Percentiles rank a stretch among this genome's conserved stretches.
phyloP scores from a whole-genome alignment of 2,888 invertebrate species.

The Eumerus sabulonum region DNA sequence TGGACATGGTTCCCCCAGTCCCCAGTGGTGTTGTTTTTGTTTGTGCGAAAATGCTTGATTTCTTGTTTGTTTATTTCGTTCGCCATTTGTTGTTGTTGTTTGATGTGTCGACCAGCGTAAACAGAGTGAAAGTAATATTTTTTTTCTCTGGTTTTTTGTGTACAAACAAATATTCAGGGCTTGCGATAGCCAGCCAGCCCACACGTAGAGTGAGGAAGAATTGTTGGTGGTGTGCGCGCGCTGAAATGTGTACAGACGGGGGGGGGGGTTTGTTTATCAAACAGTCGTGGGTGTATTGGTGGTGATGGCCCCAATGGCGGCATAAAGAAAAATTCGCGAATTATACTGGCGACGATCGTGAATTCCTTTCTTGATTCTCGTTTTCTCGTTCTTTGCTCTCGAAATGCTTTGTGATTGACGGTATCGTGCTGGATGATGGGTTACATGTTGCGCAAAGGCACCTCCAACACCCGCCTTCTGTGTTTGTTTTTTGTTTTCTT shows the following conservation, averaged over 20 bases:
- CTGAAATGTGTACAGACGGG: conserved; percentile 50
- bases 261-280: conserved; percentile 61
- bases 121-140: conserved; percentile 68
- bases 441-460: conserved; percentile 65
- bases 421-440: conserved; percentile 7
- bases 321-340: conserved; percentile 42
- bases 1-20: conserved; percentile 8
- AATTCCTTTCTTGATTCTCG: not conserved
- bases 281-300: conserved; percentile 28
- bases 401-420: too few relatives aligned
- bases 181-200: conserved; percentile 50
- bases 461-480: conserved; percentile 9
- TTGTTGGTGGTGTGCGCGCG: conserved; percentile 60
- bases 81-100: conserved; percentile 54
- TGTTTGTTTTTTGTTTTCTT: conserved; percentile 29
- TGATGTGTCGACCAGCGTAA: conserved; percentile 52
- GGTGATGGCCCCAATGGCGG: conserved; percentile 52
- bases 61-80: conserved; percentile 16
- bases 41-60: conserved; percentile 26
- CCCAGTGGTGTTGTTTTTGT: conserved; percentile 34
- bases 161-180: conserved; percentile 62
- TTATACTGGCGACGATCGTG: too few relatives aligned
- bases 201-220: conserved; percentile 47
- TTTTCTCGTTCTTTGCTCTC: not conserved
- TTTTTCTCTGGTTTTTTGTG: too few relatives aligned